A percentile compares a stretch with the other conserved stretches of the same genome.
Conservation (phyloP, 2,888 invertebrate genomes). For the Chironomus tentans region DNA sequence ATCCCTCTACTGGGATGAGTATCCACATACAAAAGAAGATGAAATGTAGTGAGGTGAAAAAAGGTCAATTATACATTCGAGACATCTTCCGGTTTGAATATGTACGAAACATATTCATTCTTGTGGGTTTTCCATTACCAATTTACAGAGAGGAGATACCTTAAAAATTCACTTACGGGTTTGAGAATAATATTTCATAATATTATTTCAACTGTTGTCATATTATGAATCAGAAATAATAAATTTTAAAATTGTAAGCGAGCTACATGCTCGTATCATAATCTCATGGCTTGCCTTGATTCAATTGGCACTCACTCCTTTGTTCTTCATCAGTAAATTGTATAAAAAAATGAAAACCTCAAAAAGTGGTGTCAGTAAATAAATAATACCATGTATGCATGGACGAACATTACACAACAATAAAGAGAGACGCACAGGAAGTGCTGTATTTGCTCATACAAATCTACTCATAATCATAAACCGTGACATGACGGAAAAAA, state of each 20-base stretch:
- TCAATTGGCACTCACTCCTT: too few relatives aligned
- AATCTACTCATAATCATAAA: background rate
- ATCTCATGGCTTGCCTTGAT: too few relatives aligned
- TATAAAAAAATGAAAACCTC: constrained; percentile 10
- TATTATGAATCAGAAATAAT: background rate
- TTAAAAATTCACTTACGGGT: background rate
- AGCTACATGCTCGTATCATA: background rate
- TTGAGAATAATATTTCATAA: background rate
- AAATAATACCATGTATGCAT: background rate
- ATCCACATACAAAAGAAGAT: too few relatives aligned
- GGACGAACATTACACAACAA: background rate
- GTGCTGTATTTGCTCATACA: background rate
- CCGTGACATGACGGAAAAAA: constrained; percentile 7
- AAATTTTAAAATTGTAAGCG: background rate
- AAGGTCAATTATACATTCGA: background rate
- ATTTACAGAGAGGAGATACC: background rate
- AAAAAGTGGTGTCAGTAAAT: constrained; percentile 3
- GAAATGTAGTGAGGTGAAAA: background rate
- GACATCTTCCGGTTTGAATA: constrained; percentile 2
- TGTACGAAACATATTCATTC: background rate
- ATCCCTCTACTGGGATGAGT: too few relatives aligned
- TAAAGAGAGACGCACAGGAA: background rate
- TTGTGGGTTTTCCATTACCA: background rate
- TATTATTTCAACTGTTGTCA: background rate
- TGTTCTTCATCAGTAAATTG: too few relatives aligned